phyloP scores from a whole-genome alignment of 2,113 vertebrate genomes.

The Xenopus tropicalis region UCB_Xtro_10.0 CM004449.2:100749501-100750000 shows the following conservation, averaged over 20 bases:
- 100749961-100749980: no score
- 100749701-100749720: background rate
- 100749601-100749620: constrained; percentile 22
- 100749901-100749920: no score
- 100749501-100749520: constrained; percentile 1
- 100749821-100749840: no score
- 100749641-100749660: constrained; percentile 17
- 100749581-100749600: constrained; percentile 24
- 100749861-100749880: no score
- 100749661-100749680: constrained; percentile 9
- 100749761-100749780: background rate
- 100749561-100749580: constrained; percentile 15
- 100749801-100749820: no score
- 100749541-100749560: constrained; percentile 1
- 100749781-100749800: no score
- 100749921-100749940: no score
- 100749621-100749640: constrained; percentile 9
- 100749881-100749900: no score
- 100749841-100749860: no score
- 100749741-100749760: background rate
- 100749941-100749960: no score
- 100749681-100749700: constrained; percentile 10
- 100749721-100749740: background rate
- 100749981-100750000: no score
- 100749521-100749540: background rate